Evolutionary conservation across 1,140 invertebrate genomes (phyloP).

Genomic region (Caenorhabditis brenneri): DNA sequence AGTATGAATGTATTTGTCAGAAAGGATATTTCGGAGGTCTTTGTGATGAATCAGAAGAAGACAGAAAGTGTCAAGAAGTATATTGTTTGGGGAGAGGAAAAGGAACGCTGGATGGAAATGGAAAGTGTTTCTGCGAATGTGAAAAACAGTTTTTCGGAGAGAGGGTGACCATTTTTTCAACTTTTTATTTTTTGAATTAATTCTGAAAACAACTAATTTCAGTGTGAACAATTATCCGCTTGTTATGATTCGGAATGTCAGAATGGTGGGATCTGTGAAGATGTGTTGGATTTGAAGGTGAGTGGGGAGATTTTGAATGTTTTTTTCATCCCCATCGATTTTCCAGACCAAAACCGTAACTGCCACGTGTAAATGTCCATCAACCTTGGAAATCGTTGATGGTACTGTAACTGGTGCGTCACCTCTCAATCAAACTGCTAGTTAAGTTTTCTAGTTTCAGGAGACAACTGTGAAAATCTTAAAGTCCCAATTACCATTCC

Average conservation of each 20-base stretch:
- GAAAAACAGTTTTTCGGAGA: constrained; percentile 15
- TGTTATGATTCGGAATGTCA: background rate
- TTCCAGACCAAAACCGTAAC: constrained; percentile 7
- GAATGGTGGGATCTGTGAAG: constrained; percentile 20
- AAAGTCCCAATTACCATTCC: background rate
- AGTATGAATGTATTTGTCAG: constrained; percentile 22
- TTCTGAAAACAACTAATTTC: background rate
- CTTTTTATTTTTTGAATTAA: background rate
- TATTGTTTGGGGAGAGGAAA: constrained; percentile 10
- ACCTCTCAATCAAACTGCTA: too few relatives aligned
- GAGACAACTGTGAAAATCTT: constrained; percentile 7
- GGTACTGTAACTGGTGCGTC: background rate
- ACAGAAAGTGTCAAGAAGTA: constrained; percentile 14
- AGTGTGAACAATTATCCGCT: constrained; percentile 13
- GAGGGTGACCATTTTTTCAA: background rate
- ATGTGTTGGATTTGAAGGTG: background rate
- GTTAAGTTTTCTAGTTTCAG: background rate
- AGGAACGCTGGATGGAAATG: background rate
- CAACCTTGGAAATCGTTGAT: background rate
- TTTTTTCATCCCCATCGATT: background rate
- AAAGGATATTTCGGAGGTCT: background rate
- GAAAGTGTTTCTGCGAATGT: background rate
- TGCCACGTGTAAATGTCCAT: background rate
- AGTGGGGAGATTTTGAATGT: background rate
- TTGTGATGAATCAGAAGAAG: background rate